phyloP scores from a whole-genome alignment of 2,113 vertebrate genomes.

The Clarias batrachus region DNA sequence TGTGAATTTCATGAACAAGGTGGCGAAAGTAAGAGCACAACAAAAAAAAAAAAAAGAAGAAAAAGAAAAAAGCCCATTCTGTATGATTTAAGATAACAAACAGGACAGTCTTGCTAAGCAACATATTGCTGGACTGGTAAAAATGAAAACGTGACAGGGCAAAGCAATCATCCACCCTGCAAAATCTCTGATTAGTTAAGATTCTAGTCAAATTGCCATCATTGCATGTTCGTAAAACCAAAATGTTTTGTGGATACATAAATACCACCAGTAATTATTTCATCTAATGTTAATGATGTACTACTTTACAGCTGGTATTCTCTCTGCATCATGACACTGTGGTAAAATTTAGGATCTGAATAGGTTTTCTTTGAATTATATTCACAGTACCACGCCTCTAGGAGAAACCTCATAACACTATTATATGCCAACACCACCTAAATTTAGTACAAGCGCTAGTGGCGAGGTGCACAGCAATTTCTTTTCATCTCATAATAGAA shows the following conservation, averaged over 20 bases:
- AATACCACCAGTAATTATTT: not conserved
- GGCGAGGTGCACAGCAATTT: not conserved
- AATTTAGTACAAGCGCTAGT: not conserved
- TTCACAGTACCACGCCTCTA: not conserved
- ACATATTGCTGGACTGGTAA: conserved; percentile 4
- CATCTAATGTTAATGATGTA: not conserved
- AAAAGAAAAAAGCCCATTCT: not conserved
- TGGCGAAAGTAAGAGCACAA: not conserved
- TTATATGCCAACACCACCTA: not conserved
- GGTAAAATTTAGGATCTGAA: not conserved
- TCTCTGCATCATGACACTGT: not conserved
- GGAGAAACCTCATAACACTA: not conserved
- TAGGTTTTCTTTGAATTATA: not conserved
- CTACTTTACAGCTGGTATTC: not conserved
- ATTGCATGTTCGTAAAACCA: not conserved
- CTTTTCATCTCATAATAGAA: not conserved
- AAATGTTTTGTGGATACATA: not conserved
- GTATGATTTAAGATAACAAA: conserved; percentile 5
- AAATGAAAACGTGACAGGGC: not conserved
- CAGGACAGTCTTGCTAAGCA: conserved; percentile 35
- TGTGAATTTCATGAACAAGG: not conserved
- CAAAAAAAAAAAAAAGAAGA: conserved; percentile 1
- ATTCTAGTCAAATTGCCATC: not conserved
- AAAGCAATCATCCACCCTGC: not conserved
- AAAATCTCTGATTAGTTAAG: not conserved